Evolutionary conservation across 2,113 vertebrate genomes (phyloP).

Genomic region (Pterocles gutturalis): DNA sequence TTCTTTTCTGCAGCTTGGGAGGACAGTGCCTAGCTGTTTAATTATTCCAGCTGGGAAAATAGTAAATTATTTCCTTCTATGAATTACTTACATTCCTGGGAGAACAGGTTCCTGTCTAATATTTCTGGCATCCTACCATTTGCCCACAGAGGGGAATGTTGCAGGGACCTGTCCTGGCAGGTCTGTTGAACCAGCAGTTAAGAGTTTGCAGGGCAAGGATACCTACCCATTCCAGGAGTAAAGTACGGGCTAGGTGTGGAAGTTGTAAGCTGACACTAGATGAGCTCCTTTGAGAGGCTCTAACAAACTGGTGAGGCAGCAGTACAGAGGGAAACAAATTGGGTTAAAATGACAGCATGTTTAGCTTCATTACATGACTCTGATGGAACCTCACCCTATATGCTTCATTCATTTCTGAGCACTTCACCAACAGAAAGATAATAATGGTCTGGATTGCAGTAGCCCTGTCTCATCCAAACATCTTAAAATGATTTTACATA

Average conservation of each 20-base stretch:
- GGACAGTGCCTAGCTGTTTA: conserved; percentile 45
- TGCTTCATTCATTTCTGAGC: conserved; percentile 69
- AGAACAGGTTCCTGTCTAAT: conserved; percentile 84
- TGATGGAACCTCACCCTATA: conserved; percentile 59
- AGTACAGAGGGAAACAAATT: conserved; percentile 65
- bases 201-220: conserved; percentile 70
- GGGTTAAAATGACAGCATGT: conserved; percentile 66
- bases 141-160: conserved; percentile 70
- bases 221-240: conserved; percentile 56
- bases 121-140: conserved; percentile 71
- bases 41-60: conserved; percentile 65
- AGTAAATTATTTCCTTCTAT: conserved; percentile 79
- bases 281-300: conserved; percentile 69
- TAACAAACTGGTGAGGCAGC: conserved; percentile 65
- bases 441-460: conserved; percentile 54
- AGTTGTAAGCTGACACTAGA: conserved; percentile 67
- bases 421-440: conserved; percentile 50
- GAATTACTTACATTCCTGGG: conserved; percentile 80
- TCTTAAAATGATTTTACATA: conserved; percentile 22
- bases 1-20: conserved; percentile 1
- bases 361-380: conserved; percentile 71
- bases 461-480: conserved; percentile 60
- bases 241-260: conserved; percentile 67
- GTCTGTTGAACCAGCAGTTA: conserved; percentile 77
- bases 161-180: conserved; percentile 80